Evolutionary conservation across 2,888 invertebrate species (phyloP), one percentile per base, ranked within the genome.

Genomic region (Eupithecia tripunctaria): DNA sequence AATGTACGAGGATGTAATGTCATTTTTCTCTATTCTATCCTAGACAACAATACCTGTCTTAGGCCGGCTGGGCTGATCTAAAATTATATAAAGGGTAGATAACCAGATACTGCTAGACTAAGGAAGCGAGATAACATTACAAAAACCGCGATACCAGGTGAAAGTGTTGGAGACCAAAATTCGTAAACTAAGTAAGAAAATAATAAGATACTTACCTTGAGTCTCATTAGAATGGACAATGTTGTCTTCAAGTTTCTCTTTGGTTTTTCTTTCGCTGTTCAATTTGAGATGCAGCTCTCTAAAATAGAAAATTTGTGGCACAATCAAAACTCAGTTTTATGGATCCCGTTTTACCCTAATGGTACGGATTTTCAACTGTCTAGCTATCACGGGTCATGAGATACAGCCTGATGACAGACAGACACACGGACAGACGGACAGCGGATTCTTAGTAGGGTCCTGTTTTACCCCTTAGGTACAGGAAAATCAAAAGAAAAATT

Each of bases 201-300:
- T 10, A 47, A 10, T n/a, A n/a, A n/a, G 47, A 0, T 41, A 15
- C 12, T 14, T 78, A 93, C 93, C 90, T 86, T 93, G 90, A 59
- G 89, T 82, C 76, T 95, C 94, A 27, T 85, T 81, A 4, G 87
- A 84, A 71, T 88, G 84, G 0, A 88, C 88, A 15, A 91, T 91
- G 79, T 90, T 94, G 72, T 95, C 93, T 87, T 98, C 97, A 7
- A 97, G 90, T 75, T 96, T 96, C 84, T 98, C 97, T 84, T 96
- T 97, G 0, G 95, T 94, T 78, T 96, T 96, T 36, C 97, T 95
- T 85, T 98, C 98, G 74, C 96, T 96, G 27, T 96, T 95, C 68
- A 98, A 91, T 71, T 97, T 95, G 82, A 96, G 95, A 84, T 98
- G 97, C 12, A 98, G 88, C 86, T 98, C 98, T 80, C 97, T 96